Conservation (phyloP, 2,113 vertebrate genomes). For the Tylochromis polylepis region DNA sequence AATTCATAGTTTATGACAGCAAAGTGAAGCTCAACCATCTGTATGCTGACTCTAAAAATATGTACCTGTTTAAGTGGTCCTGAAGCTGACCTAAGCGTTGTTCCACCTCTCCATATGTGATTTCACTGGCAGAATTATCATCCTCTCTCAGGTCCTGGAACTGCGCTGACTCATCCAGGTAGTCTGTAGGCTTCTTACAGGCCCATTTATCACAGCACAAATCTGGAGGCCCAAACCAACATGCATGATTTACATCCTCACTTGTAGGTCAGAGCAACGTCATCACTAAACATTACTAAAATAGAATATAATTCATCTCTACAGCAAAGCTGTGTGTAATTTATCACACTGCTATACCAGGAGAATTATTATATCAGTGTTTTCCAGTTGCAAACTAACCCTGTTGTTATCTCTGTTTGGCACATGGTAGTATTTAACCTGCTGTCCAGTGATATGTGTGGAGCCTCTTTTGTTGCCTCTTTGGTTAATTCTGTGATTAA, state of each 20-base stretch:
- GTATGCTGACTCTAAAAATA: background rate
- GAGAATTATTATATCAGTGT: slow-evolving; percentile 22
- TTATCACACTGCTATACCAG: slow-evolving; percentile 43
- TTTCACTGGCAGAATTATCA: slow-evolving; percentile 87
- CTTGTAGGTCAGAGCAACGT: slow-evolving; percentile 58
- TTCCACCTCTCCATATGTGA: slow-evolving; percentile 93
- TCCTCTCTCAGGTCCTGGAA: slow-evolving; percentile 78
- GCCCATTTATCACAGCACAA: slow-evolving; percentile 79
- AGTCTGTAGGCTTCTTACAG: slow-evolving; percentile 69
- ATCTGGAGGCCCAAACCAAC: slow-evolving; percentile 72
- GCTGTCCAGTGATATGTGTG: slow-evolving; percentile 11
- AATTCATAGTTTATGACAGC: background rate
- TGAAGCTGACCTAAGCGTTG: slow-evolving; percentile 93
- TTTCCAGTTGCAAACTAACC: slow-evolving; percentile 43
- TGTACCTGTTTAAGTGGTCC: slow-evolving; percentile 94
- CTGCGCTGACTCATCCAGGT: slow-evolving; percentile 76
- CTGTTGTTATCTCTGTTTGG: slow-evolving; percentile 65
- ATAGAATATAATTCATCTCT: slow-evolving; percentile 67
- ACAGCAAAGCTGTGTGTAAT: slow-evolving; percentile 45
- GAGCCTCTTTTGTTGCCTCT: slow-evolving; percentile 28
- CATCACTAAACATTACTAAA: slow-evolving; percentile 46
- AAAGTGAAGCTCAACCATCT: background rate
- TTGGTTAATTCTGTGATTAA: slow-evolving; percentile 18
- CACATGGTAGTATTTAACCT: slow-evolving; percentile 47
- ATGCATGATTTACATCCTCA: slow-evolving; percentile 49